These are phyloP conservation scores for Nothobranchius furzeri DNA, from an alignment of 2,113 vertebrate species.

Conservation along the genomic window DNA sequence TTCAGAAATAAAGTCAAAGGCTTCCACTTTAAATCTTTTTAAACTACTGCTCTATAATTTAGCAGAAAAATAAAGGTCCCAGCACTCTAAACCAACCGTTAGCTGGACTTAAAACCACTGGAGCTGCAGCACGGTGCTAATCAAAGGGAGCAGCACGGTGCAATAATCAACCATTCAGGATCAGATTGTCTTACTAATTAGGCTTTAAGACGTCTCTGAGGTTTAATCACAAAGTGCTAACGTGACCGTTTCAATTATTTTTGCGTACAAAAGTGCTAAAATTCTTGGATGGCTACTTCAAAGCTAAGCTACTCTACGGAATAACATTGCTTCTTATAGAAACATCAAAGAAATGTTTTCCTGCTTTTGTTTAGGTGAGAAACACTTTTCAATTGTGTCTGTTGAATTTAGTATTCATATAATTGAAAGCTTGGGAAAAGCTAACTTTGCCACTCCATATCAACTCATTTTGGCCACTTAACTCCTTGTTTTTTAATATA, in stretches of 20 bases:
- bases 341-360: slow-evolving; percentile 23
- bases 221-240: slow-evolving; percentile 33
- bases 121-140: slow-evolving; percentile 13
- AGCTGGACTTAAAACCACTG: slow-evolving; percentile 11
- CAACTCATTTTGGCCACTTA: too few relatives aligned
- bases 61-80: not conserved
- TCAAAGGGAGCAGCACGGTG: slow-evolving; percentile 33
- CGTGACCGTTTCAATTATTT: slow-evolving; percentile 36
- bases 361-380: slow-evolving; percentile 48
- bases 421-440: too few relatives aligned
- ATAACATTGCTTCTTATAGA: slow-evolving; percentile 31
- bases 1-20: slow-evolving; percentile 12
- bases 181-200: slow-evolving; percentile 49
- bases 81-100: not conserved
- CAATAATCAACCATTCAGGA: slow-evolving; percentile 38
- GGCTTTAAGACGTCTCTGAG: slow-evolving; percentile 29
- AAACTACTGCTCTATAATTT: not conserved
- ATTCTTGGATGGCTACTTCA: slow-evolving; percentile 6
- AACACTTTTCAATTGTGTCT: slow-evolving; percentile 39
- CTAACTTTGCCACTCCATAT: too few relatives aligned
- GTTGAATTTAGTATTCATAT: slow-evolving; percentile 4
- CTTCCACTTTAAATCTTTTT: not conserved
- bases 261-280: slow-evolving; percentile 41
- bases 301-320: slow-evolving; percentile 30
- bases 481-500: not conserved